Conservation (phyloP, 2,797 vertebrate species). For the Eulemur rubriventer region DNA sequence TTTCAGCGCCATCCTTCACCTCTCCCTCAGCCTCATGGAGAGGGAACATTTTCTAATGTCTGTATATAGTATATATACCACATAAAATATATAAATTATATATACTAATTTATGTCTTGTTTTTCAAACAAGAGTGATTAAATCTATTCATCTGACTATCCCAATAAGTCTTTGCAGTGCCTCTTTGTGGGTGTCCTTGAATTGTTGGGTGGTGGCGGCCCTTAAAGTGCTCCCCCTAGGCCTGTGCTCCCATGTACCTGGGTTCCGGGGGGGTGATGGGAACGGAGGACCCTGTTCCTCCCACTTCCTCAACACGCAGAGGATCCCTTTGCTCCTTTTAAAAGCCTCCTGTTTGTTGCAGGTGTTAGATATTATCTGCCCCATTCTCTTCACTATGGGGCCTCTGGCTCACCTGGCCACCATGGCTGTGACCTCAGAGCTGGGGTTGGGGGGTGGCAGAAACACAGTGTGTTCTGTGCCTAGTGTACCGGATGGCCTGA, state of each 20-base stretch:
- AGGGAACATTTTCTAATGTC: slow-evolving; percentile 85
- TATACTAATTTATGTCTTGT: slow-evolving; percentile 88
- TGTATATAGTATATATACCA: slow-evolving; percentile 89
- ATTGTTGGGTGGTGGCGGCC: neutral
- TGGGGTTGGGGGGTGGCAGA: neutral
- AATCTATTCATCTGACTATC: slow-evolving; percentile 87
- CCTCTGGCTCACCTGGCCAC: neutral
- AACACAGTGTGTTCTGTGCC: neutral
- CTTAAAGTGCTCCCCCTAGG: neutral
- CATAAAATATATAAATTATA: slow-evolving; percentile 85
- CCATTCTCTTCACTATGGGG: neutral
- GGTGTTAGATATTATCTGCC: neutral
- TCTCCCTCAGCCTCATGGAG: slow-evolving; percentile 78
- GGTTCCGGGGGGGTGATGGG: neutral
- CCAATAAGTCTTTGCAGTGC: slow-evolving; percentile 73
- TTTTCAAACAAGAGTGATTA: slow-evolving; percentile 88
- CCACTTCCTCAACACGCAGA: neutral
- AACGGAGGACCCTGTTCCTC: neutral
- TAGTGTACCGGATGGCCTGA: neutral
- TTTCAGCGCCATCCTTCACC: slow-evolving; percentile 55
- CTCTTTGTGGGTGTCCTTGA: slow-evolving; percentile 64
- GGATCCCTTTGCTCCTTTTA: neutral
- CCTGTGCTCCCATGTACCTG: neutral
- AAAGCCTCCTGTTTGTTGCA: neutral
- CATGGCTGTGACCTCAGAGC: neutral